phyloP scores from a whole-genome alignment of 1,140 invertebrate species.

The Sweltsa coloradensis region DNA sequence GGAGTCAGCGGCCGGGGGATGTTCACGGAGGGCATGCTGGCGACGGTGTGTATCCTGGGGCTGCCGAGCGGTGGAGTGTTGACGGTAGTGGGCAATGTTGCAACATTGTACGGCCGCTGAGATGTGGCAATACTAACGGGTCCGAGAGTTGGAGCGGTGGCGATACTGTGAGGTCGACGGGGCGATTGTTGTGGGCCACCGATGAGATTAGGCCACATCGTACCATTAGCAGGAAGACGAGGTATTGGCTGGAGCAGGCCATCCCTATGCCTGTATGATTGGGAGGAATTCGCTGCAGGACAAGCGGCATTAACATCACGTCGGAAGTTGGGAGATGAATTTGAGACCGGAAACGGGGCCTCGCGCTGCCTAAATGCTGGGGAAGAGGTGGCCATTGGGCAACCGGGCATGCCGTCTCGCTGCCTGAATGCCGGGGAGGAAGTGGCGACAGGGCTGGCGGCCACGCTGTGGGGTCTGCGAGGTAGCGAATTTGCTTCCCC shows the following conservation, averaged over 20 bases:
- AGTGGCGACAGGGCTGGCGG: slow-evolving; percentile 15
- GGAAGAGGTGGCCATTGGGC: not conserved
- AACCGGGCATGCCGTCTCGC: slow-evolving; percentile 26
- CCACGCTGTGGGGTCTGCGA: slow-evolving; percentile 1
- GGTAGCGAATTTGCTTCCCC: too few relatives aligned
- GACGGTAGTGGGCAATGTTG: slow-evolving; percentile 25
- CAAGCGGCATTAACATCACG: too few relatives aligned
- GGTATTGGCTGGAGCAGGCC: too few relatives aligned
- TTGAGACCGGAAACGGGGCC: not conserved
- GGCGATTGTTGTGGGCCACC: too few relatives aligned
- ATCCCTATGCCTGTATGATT: too few relatives aligned
- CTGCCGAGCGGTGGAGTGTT: slow-evolving; percentile 28
- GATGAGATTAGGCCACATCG: too few relatives aligned
- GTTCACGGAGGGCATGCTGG: slow-evolving; percentile 23
- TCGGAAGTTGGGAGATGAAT: too few relatives aligned
- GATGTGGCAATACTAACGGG: slow-evolving; percentile 30
- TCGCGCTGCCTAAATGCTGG: not conserved
- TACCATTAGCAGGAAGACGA: too few relatives aligned
- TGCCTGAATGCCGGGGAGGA: slow-evolving; percentile 14
- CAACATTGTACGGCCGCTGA: slow-evolving; percentile 19
- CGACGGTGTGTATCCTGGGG: slow-evolving; percentile 29
- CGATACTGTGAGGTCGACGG: too few relatives aligned
- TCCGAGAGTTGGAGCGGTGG: slow-evolving; percentile 27
- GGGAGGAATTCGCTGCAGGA: too few relatives aligned
- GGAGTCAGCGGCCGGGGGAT: slow-evolving; percentile 20